phyloP scores from a whole-genome alignment of 37 sponge, comb jelly and placozoan species.

The Lycopodina hypogea region DNA sequence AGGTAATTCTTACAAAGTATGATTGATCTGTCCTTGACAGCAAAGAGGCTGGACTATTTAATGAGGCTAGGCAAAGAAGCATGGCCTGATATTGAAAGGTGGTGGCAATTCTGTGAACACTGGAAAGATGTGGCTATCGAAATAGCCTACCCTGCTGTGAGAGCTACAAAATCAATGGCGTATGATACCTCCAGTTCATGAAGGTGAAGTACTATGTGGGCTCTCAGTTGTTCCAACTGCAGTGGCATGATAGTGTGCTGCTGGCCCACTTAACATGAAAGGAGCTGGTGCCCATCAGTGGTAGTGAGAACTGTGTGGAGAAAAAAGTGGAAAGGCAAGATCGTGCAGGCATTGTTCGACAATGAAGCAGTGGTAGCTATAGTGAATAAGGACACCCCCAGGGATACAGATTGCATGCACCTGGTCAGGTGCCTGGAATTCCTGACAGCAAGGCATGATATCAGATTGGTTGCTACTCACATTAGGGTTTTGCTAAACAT shows the following conservation, averaged over 20 bases:
- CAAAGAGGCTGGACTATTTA: background rate
- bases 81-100: background rate
- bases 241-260: background rate
- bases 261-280: background rate
- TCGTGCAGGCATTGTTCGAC: background rate
- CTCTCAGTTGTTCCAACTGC: constrained; percentile 1
- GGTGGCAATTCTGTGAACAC: background rate
- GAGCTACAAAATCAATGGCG: background rate
- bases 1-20: too few species aligned
- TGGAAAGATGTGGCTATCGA: constrained; percentile 6
- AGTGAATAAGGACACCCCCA: constrained; percentile 14
- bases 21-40: too few species aligned
- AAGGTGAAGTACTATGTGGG: constrained; percentile 5
- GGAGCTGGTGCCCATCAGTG: constrained; percentile 14
- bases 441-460: background rate
- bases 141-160: too few species aligned
- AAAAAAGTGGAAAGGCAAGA: constrained; percentile 3
- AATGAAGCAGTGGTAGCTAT: constrained; percentile 30
- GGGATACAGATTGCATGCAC: constrained; percentile 22
- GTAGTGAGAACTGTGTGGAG: constrained; percentile 42
- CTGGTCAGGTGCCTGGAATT: constrained; percentile 29
- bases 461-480: too few species aligned
- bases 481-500: background rate
- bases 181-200: background rate
- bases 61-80: background rate